Evolutionary conservation across 2,113 vertebrate species (phyloP).

Genomic region (Spea multiplicata): DNA sequence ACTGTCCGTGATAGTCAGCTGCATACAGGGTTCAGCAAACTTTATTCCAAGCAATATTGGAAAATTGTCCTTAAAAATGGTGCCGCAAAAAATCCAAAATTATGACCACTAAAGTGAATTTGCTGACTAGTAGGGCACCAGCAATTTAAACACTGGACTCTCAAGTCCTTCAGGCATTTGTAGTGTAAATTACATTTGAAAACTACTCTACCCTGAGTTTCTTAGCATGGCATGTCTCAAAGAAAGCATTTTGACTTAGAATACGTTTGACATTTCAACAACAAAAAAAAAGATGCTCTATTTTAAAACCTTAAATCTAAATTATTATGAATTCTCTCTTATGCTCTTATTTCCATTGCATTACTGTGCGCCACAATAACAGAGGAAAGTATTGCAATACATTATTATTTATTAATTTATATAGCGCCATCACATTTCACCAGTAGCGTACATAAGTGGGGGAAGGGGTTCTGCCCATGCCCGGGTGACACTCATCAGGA

Average conservation of each 20-base stretch:
- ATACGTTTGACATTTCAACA: too few species aligned
- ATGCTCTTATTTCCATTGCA: too few species aligned
- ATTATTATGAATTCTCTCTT: not conserved
- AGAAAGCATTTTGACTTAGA: not conserved
- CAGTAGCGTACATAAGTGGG: too few species aligned
- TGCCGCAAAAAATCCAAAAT: not conserved
- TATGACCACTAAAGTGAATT: not conserved
- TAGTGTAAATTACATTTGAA: not conserved
- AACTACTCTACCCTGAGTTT: not conserved
- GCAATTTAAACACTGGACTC: not conserved
- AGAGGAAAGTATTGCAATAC: too few species aligned
- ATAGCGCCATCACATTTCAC: too few species aligned
- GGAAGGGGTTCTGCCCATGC: too few species aligned
- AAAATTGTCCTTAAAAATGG: slow-evolving; percentile 1
- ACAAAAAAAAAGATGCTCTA: too few species aligned
- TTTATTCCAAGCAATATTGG: slow-evolving; percentile 32
- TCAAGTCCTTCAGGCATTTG: not conserved
- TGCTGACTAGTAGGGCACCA: not conserved
- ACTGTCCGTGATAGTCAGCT: slow-evolving; percentile 33
- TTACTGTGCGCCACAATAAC: too few species aligned
- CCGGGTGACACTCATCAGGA: too few species aligned
- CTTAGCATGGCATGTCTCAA: not conserved
- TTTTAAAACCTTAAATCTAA: too few species aligned
- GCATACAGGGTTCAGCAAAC: slow-evolving; percentile 15
- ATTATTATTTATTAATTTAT: too few species aligned